Conservation (phyloP, 2,113 vertebrate genomes). For the Motacilla tschutschensis region DNA sequence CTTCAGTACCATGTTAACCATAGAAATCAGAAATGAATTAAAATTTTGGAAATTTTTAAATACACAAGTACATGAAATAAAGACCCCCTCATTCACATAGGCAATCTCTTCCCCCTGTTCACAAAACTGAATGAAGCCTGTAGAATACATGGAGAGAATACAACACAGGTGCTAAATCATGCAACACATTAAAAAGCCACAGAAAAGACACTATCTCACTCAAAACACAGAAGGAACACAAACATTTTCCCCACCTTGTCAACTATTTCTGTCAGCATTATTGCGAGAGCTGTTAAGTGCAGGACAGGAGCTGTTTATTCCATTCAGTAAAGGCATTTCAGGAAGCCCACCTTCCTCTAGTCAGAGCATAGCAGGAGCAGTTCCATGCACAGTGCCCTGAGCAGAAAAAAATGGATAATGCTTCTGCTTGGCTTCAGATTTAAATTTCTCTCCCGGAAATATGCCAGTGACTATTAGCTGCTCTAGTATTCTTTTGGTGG, state of each 20-base stretch:
- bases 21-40: neutral
- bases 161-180: neutral
- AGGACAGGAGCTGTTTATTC: constrained; percentile 27
- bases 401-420: constrained; percentile 31
- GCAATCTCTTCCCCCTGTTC: neutral
- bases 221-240: neutral
- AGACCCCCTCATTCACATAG: neutral
- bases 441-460: constrained; percentile 48
- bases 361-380: constrained; percentile 39
- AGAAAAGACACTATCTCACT: neutral
- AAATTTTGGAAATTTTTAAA: neutral
- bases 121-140: neutral
- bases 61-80: neutral
- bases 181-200: neutral
- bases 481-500: constrained; percentile 60
- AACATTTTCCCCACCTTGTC: constrained; percentile 50
- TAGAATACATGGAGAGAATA: neutral
- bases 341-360: constrained; percentile 50
- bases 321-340: constrained; percentile 16
- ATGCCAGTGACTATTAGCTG: constrained; percentile 50
- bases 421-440: constrained; percentile 43
- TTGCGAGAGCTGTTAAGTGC: neutral
- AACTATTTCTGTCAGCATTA: constrained; percentile 62
- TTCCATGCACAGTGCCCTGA: constrained; percentile 24
- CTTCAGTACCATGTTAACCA: neutral